phyloP scores from a whole-genome alignment of 2,888 invertebrate genomes.

The Drosophila siamana region DNA sequence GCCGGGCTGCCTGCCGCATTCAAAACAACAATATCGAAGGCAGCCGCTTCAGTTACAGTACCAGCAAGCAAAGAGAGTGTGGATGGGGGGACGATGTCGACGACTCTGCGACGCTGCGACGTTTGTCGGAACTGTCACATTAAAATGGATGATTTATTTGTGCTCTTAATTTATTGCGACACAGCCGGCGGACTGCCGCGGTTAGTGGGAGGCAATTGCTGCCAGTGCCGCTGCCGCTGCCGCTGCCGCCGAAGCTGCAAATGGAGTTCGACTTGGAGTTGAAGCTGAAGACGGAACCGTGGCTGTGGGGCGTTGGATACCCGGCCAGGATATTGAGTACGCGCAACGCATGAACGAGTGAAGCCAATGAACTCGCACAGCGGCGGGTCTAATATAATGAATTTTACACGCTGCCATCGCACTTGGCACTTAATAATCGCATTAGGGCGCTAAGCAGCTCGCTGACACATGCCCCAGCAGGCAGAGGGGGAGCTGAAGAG shows the following conservation, averaged over 20 bases:
- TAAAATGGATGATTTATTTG: conserved; percentile 83
- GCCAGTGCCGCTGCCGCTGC: no score
- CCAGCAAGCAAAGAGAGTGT: conserved; percentile 5
- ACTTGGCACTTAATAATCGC: conserved; percentile 79
- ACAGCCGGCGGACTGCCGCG: conserved; percentile 51
- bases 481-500: no score
- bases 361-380: conserved; percentile 59
- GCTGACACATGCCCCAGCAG: conserved; percentile 63
- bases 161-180: conserved; percentile 79
- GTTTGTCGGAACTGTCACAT: conserved; percentile 83
- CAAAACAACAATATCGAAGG: conserved; percentile 59
- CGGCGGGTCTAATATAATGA: conserved; percentile 68
- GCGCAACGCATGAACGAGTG: conserved; percentile 76
- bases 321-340: conserved; percentile 75
- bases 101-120: no score
- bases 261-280: background rate
- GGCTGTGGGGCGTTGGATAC: background rate
- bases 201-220: conserved; percentile 24
- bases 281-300: conserved; percentile 3
- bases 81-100: background rate
- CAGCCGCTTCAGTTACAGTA: conserved; percentile 23
- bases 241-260: background rate
- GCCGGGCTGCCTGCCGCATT: conserved; percentile 27
- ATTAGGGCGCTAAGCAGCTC: conserved; percentile 77
- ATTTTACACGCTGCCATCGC: conserved; percentile 73